Evolutionary conservation across 2,113 vertebrate genomes (phyloP), one percentile per base, ranked within the genome.

Genomic region (Dromiciops gliroides): DNA sequence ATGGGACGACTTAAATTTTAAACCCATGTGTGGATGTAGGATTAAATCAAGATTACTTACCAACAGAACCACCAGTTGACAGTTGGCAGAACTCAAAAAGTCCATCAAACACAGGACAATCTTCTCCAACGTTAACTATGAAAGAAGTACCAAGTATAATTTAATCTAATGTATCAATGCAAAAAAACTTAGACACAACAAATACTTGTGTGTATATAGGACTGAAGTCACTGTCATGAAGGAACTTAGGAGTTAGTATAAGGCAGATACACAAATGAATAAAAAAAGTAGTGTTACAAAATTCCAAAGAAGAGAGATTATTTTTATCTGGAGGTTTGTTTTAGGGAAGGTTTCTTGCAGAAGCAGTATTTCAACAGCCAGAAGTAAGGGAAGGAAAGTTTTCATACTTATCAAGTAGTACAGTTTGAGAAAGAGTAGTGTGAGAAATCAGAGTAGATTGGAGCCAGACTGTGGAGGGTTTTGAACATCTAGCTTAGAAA

Each of bases 51-150:
- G 91, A 51, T 83, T 31, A 98, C 99, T 98, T 97, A 99, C 99
- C 99, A 94, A 99, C 99, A 97, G 99, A 99, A 19, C 99, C 99
- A 95, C 99, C 99, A 93, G 99, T 99, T 94, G 99, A 99, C 50
- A 99, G 98, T 94, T 99, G 99, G 96, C 99, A 99, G 95, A 99
- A 99, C 90, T 99, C 99, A 97, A 99, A 99, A 31, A 99, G 98
- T 52, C 99, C 99, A 97, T 99, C 99, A 98, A 99, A 99, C 9
- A 99, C 99, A 95, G 99, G 99, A 98, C 99, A 99, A 94, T 99
- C 99, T 97, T 99, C 99, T 93, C 99, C 99, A 97, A 99, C 99
- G 89, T 99, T 99, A 98, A 99, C 99, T 99, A 97, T 47, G 47
- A 50, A 97, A 98, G 91, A 98, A 48, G 4, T 28, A 94, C 67